Evolutionary conservation across 2,797 vertebrate genomes (phyloP), one percentile per base, ranked within the genome.

Genomic region (Chelmon rostratus): DNA sequence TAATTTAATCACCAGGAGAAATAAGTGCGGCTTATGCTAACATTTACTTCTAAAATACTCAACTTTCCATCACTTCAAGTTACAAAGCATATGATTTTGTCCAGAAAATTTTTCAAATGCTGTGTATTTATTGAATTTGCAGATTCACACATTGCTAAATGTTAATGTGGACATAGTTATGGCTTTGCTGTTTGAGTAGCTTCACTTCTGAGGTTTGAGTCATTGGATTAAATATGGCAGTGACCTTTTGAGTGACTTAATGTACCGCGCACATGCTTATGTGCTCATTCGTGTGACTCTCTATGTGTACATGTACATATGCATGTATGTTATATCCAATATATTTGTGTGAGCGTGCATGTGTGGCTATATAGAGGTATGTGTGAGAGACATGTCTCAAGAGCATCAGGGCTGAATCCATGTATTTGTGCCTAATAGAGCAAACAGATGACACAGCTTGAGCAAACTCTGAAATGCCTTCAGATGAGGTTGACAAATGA

Each of bases 201-300:
- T 57, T 44, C 19, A 21, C 28, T 64, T 54, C 8, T 28, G 31
- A 44, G 4, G 10, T 76, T 68, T 84, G 72, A 87, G 49, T 86
- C 46, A 81, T 62, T 44, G 21, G 11, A 9, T 81, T 53, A 65
- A 79, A 85, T 31, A 31, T 33, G 74, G 65, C 58, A 18, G 52
- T 77, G 88, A 79, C 82, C 81, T 90, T 88, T 79, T 31, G 33
- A 74, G n/a, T 23, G 8, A 75, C 68, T 79, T 47, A 75, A 69
- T 83, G 63, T 61, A 23, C 35, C 13, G 28, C 69, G 77, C 77
- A 78, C 69, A 37, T 70, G 61, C 66, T 35, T 46, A 12, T 21
- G 58, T 62, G 67, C 54, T 69, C 65, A 81, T 85, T 56, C 75
- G 59, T 75, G 52, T 71, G 49, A 68, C 58, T 77, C 12, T n/a